phyloP scores from a whole-genome alignment of 2,113 vertebrate species.

The Proterorhinus semilunaris region DNA sequence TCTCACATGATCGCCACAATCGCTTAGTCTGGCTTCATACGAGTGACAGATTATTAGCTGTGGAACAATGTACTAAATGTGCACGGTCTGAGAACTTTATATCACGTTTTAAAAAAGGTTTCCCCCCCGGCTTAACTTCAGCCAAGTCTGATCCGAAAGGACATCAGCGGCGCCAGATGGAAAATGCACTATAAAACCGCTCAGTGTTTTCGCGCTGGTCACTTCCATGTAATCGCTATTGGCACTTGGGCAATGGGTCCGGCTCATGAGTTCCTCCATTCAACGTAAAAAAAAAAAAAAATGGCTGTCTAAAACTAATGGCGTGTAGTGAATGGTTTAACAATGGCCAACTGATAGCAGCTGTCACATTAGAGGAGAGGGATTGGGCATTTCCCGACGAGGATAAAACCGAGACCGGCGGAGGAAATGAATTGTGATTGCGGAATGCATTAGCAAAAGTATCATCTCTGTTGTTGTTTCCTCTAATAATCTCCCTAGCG shows the following conservation, averaged over 20 bases:
- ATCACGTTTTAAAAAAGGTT: no score
- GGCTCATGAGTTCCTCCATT: not conserved
- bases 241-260: not conserved
- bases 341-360: not conserved
- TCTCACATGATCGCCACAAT: no score
- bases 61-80: no score
- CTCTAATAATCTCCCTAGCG: no score
- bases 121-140: not conserved
- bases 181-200: not conserved
- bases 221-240: not conserved
- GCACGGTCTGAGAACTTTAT: no score
- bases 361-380: not conserved
- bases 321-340: not conserved
- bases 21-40: no score
- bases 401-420: no score
- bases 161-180: not conserved
- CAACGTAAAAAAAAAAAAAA: constrained; percentile 1
- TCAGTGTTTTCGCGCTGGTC: not conserved
- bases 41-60: no score
- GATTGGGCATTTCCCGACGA: not conserved
- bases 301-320: not conserved
- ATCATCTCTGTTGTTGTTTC: no score
- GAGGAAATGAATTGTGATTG: no score
- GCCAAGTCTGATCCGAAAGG: not conserved
- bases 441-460: no score